Base-by-base conservation (phyloP, 2,797 vertebrate genomes). In the Merluccius polli region DNA sequence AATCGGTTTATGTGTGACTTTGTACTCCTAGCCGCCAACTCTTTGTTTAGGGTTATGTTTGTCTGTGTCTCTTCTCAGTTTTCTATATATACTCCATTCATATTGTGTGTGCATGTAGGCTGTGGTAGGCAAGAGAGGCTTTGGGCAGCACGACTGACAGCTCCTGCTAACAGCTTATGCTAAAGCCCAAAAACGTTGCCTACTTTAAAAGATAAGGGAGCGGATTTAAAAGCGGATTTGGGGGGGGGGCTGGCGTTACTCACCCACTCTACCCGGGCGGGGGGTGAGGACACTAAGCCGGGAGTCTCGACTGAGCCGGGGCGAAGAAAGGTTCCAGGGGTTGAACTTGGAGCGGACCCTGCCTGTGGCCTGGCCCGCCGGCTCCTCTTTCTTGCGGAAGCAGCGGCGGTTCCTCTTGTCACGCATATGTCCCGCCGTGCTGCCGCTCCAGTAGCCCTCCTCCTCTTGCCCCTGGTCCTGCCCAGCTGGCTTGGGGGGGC, bases 271-370 rank as follows among this genome's bases (percentile, higher is more conserved):
- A 31, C 82, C 91, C 0, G 88, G 88, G 16, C 83, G 87, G 29
- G 73, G 83, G 8, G 80, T 48, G 15, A 76, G 92, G 52, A 92
- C 91, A 1, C 87, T 92, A 65, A 94, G 90, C 35, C 92, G 84
- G 4, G 79, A 65, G 75, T 93, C 90, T 74, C 89, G 82, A 82
- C 79, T 91, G 83, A 94, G 92, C 72, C 93, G 85, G 0, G 94
- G 94, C 0, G 94, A 95, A 0, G 93, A 94, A 0, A 94, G 90
- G 73, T 94, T 95, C 94, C 94, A 94, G 9, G 94, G 94, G 13
- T 94, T 94, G 59, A 95, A 95, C 86, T 94, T 95, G 72, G 94
- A 94, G 8, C 93, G 86, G 0, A 90, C 78, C 76, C 81, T 85
- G 32, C 73, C 79, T 79, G 89, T 86, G 33, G 74, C 80, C 80